phyloP scores from a whole-genome alignment of 1,140 invertebrate species.

The Euwallacea similis region DNA sequence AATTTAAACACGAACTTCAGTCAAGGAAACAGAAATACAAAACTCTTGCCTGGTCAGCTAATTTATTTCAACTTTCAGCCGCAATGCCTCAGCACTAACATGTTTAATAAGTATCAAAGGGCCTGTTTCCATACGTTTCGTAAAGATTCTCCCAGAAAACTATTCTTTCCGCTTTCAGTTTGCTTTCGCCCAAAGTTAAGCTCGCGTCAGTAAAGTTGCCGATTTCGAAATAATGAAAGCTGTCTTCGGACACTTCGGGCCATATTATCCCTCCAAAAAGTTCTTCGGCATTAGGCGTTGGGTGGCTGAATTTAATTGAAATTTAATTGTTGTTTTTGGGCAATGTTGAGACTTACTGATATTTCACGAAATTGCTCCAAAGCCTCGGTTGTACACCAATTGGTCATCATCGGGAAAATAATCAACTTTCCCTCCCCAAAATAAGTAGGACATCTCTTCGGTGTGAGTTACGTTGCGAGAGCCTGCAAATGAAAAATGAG shows the following conservation, averaged over 20 bases:
- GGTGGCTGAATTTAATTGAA: slow-evolving; percentile 36
- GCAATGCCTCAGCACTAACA: no score
- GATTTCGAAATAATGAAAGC: slow-evolving; percentile 33
- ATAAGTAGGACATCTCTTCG: slow-evolving; percentile 24
- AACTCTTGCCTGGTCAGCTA: no score
- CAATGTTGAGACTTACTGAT: slow-evolving; percentile 54
- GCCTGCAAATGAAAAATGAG: slow-evolving; percentile 1
- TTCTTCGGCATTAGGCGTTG: neutral
- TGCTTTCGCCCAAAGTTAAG: slow-evolving; percentile 6
- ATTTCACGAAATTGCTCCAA: slow-evolving; percentile 68
- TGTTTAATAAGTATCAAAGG: slow-evolving; percentile 34
- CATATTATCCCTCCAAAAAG: slow-evolving; percentile 25
- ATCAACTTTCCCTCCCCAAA: slow-evolving; percentile 1
- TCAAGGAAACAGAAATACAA: no score
- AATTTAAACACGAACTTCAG: no score
- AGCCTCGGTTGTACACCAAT: slow-evolving; percentile 52
- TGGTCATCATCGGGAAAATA: slow-evolving; percentile 15
- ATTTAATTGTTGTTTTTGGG: slow-evolving; percentile 1
- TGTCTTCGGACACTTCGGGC: slow-evolving; percentile 28
- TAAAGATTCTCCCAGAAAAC: slow-evolving; percentile 50
- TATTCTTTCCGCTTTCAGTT: slow-evolving; percentile 43
- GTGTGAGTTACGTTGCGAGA: slow-evolving; percentile 32
- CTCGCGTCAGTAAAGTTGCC: slow-evolving; percentile 21
- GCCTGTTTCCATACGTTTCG: slow-evolving; percentile 26
- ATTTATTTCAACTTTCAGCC: no score